These are phyloP conservation scores for Eueides isabella DNA, from an alignment of 1,140 invertebrate species.

Conservation along the genomic window DNA sequence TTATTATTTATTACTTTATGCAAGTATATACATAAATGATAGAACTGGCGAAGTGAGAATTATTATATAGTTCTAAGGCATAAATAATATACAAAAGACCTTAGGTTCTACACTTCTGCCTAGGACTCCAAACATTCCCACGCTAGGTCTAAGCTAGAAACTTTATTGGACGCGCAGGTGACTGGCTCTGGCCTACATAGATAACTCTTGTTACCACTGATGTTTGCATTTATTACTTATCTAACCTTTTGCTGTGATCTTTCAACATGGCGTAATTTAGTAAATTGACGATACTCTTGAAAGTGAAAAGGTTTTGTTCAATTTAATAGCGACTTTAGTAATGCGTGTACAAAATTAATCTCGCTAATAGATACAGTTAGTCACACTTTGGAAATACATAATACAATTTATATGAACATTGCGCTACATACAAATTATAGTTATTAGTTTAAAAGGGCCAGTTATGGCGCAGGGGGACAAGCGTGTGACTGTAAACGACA, in stretches of 20 bases:
- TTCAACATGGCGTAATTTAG: neutral
- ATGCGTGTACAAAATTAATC: neutral
- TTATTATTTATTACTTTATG: no score
- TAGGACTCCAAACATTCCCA: constrained; percentile 25
- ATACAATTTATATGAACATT: neutral
- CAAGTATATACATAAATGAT: no score
- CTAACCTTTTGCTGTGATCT: constrained; percentile 4
- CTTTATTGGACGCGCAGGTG: constrained; percentile 29
- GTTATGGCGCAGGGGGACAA: no score
- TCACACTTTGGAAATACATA: neutral
- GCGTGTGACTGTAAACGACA: no score
- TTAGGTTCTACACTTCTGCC: neutral
- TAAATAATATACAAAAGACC: no score
- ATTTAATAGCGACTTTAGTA: neutral
- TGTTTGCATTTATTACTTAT: constrained; percentile 23
- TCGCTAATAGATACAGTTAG: neutral
- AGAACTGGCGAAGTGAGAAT: no score
- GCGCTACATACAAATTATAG: constrained; percentile 2
- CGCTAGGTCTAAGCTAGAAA: constrained; percentile 26
- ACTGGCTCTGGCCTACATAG: constrained; percentile 35
- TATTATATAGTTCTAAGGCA: no score
- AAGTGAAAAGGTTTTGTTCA: neutral
- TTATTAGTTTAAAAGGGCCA: neutral
- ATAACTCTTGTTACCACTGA: constrained; percentile 29
- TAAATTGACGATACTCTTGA: neutral